These are phyloP conservation scores for Capreolus pygargus DNA, from an alignment of 2,113 vertebrate species.

Conservation along the genomic window DNA sequence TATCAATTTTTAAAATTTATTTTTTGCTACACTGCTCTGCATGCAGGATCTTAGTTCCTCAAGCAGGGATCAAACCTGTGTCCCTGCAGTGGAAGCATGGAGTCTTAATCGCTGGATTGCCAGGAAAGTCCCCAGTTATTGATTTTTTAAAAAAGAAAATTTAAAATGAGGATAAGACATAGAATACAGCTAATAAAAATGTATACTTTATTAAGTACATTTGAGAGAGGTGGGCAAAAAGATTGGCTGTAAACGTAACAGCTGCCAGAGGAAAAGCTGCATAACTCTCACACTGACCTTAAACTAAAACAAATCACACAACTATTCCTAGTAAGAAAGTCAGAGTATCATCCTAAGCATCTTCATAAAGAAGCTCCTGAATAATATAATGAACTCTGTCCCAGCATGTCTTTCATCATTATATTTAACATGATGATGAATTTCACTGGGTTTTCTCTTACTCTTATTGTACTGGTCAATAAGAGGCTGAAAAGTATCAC, in stretches of 20 bases:
- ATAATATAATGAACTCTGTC: not conserved
- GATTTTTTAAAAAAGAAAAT: not conserved
- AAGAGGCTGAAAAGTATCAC: not conserved
- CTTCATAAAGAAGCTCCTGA: not conserved
- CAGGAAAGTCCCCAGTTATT: not conserved
- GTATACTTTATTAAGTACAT: not conserved
- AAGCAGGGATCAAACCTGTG: not conserved
- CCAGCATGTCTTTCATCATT: not conserved
- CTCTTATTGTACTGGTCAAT: not conserved
- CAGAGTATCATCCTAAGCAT: not conserved
- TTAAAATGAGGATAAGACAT: not conserved
- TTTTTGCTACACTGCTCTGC: not conserved
- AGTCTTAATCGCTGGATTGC: not conserved
- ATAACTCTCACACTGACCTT: not conserved
- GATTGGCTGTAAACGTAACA: not conserved
- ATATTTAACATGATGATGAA: not conserved
- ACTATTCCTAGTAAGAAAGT: not conserved
- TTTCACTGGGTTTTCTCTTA: not conserved
- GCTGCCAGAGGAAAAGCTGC: not conserved
- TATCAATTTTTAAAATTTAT: not conserved
- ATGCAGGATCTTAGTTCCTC: not conserved
- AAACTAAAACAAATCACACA: not conserved
- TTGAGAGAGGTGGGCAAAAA: not conserved
- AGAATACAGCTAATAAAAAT: not conserved
- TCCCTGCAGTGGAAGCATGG: not conserved